Conservation (phyloP, 2,888 invertebrate species). For the Lampropteryx suffumata region DNA sequence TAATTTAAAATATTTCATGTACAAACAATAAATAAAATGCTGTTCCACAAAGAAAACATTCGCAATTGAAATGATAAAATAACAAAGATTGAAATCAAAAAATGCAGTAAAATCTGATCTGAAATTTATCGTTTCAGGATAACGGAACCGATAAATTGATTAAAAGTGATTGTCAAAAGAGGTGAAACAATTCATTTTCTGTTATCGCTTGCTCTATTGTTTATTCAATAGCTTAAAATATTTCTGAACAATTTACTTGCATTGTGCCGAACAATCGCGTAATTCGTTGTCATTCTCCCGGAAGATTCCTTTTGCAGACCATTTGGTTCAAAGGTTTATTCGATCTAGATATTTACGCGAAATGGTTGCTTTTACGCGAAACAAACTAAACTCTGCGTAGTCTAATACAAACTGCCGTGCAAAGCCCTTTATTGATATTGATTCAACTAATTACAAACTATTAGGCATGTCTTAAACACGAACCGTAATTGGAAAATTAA, state of each 20-base stretch:
- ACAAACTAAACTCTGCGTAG: constrained; percentile 4
- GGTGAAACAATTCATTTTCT: constrained; percentile 31
- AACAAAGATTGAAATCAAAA: constrained; percentile 12
- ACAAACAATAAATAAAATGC: constrained; percentile 9
- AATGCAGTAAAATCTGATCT: constrained; percentile 16
- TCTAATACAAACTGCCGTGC: neutral
- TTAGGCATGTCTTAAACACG: constrained; percentile 19
- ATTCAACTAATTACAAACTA: constrained; percentile 28
- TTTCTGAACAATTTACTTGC: constrained; percentile 54
- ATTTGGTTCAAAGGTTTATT: constrained; percentile 43
- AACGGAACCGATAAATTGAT: constrained; percentile 29
- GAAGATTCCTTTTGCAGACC: constrained; percentile 43
- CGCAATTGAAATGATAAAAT: constrained; percentile 4
- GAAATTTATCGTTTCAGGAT: constrained; percentile 24
- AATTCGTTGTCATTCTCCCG: constrained; percentile 39
- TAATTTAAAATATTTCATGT: constrained; percentile 3
- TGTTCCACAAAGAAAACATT: constrained; percentile 3
- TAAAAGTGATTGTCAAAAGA: constrained; percentile 30
- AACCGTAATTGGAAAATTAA: constrained; percentile 21
- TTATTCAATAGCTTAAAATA: constrained; percentile 55
- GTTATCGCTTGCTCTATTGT: constrained; percentile 38
- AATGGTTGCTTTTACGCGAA: constrained; percentile 1
- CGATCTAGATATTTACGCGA: constrained; percentile 16
- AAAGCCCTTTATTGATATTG: constrained; percentile 18
- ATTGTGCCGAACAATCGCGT: constrained; percentile 59